Evolutionary conservation across 2,113 vertebrate species (phyloP), one percentile per base, ranked within the genome.

Genomic region (Amia ocellicauda): DNA sequence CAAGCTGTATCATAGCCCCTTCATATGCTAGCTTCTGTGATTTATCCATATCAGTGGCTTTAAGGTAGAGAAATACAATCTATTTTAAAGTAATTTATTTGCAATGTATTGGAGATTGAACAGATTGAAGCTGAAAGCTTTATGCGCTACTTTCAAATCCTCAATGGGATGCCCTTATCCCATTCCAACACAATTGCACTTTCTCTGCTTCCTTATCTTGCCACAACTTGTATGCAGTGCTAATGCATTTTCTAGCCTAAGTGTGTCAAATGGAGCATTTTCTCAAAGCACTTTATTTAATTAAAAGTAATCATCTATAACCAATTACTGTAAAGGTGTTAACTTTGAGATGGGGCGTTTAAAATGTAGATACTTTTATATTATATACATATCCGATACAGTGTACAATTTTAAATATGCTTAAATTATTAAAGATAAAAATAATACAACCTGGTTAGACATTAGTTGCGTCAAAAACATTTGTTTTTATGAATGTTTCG

Each of bases 31-130:
- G 66, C 75, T 47, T 45, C 73, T 73, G 80, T 81, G 80, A 83
- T 72, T 77, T 79, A 75, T 80, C 78, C 84, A 83, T 73, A 82
- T 79, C 80, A 77, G 62, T 76, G 72, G 71, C 81, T 69, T 64
- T 62, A 78, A 81, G 83, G 69, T 70, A 74, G 70, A 80, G 69
- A 81, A 80, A 78, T 80, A 81, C 78, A 83, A 81, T 86, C 81
- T 85, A 82, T 87, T 87, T 85, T 83, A 88, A 85, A 82, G 71
- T 83, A 83, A 86, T 87, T 83, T 84, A 83, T 84, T 85, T 78
- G 80, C 66, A 60, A 68, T 60, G 71, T 77, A 58, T 72, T 79
- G 74, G 71, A 85, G 80, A 79, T 80, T 81, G 74, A 68, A 69
- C 78, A 80, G 81, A 85, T 81, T 83, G 84, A 85, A 85, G 75